Evolutionary conservation across 2,113 vertebrate species (phyloP), one percentile per base, ranked within the genome.

Genomic region (Phodopus roborovskii): DNA sequence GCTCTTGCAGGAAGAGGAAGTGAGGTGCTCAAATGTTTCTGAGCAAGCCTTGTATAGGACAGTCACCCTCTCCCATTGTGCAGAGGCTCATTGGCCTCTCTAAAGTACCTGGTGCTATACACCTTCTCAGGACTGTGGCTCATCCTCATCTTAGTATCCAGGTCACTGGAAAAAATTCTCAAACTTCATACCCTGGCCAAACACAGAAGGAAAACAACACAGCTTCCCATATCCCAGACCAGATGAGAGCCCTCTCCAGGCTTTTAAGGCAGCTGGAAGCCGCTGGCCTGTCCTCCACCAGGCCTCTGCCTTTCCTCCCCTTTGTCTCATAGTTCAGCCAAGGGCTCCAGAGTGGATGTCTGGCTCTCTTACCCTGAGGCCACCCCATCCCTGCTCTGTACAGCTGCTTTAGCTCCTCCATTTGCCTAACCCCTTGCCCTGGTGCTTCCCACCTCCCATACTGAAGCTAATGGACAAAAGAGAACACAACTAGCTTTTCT

Each of bases 401-500:
- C 91, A 96, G 92, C 97, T 96, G 97, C 97, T 98, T 98, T 81
- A 98, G 98, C 97, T 88, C 92, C 94, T 74, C 0, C 53, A 74
- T 97, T 91, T 96, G 98, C 97, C 97, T 97, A 78, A 20, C 94
- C 78, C 97, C 94, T 96, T 84, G 97, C 97, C 97, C 68, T 94
- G 20, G 9, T 97, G 97, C 98, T 98, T 96, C 82, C 82, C 83
- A 2, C 48, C 48, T 93, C 95, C 96, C 92, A 94, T 98, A 98
- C 97, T 94, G 98, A 98, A 26, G 86, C 96, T 96, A 96, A 96
- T n/a, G 7, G 97, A 96, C 79, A 84, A 95, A 96, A 92, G 92
- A 98, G 96, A 97, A 88, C 50, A 30, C 87, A 48, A 87, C 94
- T 97, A 60, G 92, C 96, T 98, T 95, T 86, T 93, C 66, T 91